These are phyloP conservation scores for Exocentrus adspersus DNA, from an alignment of 2,888 invertebrate species.

Conservation along the genomic window DNA sequence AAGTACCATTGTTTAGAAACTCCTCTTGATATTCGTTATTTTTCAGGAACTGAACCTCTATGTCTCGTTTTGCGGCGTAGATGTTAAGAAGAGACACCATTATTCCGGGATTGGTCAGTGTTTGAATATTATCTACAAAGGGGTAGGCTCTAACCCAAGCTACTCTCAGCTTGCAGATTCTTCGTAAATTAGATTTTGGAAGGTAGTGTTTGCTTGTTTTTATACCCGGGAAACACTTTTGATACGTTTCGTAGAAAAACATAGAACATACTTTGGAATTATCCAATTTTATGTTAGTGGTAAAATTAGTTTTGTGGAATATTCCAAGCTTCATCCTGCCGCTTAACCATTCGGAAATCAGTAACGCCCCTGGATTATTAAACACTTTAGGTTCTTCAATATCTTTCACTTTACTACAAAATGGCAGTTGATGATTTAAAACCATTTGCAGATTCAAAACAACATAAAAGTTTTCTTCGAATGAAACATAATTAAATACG, in stretches of 20 bases:
- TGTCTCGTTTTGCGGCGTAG: not conserved
- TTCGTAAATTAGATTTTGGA: not conserved
- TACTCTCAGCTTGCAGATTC: slow-evolving; percentile 17
- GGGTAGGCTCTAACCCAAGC: slow-evolving; percentile 8
- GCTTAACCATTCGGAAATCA: not conserved
- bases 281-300: slow-evolving; percentile 8
- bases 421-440: too few relatives aligned
- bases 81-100: slow-evolving; percentile 27
- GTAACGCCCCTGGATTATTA: not conserved
- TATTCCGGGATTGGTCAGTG: slow-evolving; percentile 28
- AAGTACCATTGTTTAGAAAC: slow-evolving; percentile 30
- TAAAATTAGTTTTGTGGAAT: not conserved
- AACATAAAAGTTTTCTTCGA: too few relatives aligned
- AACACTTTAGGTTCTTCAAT: too few relatives aligned
- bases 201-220: not conserved
- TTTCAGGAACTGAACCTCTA: slow-evolving; percentile 13
- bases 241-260: not conserved
- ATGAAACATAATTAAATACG: too few relatives aligned
- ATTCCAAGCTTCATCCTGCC: not conserved
- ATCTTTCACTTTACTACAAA: too few relatives aligned
- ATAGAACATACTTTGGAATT: not conserved
- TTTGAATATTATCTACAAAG: slow-evolving; percentile 21
- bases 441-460: too few relatives aligned
- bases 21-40: slow-evolving; percentile 31
- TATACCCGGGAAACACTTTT: not conserved